Conservation (phyloP, 2,888 invertebrate species). For the Sisyra terminalis region DNA sequence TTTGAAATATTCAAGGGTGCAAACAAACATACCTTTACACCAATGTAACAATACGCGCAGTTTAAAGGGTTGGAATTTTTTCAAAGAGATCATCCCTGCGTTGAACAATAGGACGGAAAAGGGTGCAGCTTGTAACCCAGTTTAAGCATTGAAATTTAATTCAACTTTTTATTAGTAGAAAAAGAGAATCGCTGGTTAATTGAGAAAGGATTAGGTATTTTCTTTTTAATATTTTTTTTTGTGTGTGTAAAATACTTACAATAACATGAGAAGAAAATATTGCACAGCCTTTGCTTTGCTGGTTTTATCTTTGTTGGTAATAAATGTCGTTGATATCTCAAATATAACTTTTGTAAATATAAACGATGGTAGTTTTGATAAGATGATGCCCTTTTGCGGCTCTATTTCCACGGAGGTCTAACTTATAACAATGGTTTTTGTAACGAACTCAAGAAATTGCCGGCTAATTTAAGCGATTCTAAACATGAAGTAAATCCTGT, state of each 20-base stretch:
- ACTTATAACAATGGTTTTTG: neutral
- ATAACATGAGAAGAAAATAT: no score
- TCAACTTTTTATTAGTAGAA: neutral
- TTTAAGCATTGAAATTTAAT: constrained; percentile 1
- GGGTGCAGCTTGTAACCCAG: constrained; percentile 6
- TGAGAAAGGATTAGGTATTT: no score
- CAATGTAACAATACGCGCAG: constrained; percentile 3
- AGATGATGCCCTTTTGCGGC: constrained; percentile 26
- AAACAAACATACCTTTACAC: constrained; percentile 4
- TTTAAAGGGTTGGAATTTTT: constrained; percentile 6
- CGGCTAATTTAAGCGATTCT: no score
- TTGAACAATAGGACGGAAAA: constrained; percentile 3
- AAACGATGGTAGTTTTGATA: constrained; percentile 21
- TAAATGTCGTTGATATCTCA: no score
- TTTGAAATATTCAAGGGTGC: constrained; percentile 2
- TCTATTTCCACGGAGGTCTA: constrained; percentile 19
- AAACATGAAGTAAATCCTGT: no score
- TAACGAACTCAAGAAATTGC: no score
- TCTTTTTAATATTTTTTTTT: no score
- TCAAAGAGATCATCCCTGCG: constrained; percentile 5
- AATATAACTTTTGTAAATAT: no score
- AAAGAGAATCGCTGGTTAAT: neutral
- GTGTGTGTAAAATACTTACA: no score
- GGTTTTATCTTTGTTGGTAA: no score
- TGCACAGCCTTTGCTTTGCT: no score